These are phyloP conservation scores for Tetramorium bicarinatum DNA, from an alignment of 2,888 invertebrate genomes.

Conservation along the genomic window DNA sequence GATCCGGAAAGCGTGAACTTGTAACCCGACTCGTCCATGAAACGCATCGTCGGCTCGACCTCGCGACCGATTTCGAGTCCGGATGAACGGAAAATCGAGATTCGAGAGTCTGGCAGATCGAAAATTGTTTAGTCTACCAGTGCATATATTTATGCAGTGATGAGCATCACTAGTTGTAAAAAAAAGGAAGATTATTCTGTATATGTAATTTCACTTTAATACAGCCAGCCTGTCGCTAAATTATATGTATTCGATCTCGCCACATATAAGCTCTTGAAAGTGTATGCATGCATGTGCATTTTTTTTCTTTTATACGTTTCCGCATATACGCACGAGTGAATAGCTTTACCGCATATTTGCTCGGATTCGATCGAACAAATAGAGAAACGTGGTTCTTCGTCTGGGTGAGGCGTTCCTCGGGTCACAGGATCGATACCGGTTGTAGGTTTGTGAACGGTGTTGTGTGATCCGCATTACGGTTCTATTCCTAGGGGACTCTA, in stretches of 20 bases:
- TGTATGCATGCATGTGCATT: not conserved
- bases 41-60: not conserved
- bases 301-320: not conserved
- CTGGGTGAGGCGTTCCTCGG: not conserved
- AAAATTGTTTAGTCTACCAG: not conserved
- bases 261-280: not conserved
- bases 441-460: constrained; percentile 4
- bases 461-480: constrained; percentile 34
- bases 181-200: not conserved
- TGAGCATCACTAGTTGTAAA: not conserved
- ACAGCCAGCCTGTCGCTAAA: not conserved
- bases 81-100: not conserved
- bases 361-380: constrained; percentile 26
- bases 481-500: constrained; percentile 1
- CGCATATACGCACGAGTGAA: constrained; percentile 1
- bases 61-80: not conserved
- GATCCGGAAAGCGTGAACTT: constrained; percentile 58
- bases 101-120: not conserved
- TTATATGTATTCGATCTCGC: not conserved
- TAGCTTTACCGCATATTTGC: constrained; percentile 27
- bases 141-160: not conserved
- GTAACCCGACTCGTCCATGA: constrained; percentile 41
- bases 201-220: not conserved
- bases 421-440: constrained; percentile 45
- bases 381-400: constrained; percentile 17